Evolutionary conservation across 2,113 vertebrate genomes (phyloP), one percentile per base, ranked within the genome.

Genomic region (Hiodon tergisus): DNA sequence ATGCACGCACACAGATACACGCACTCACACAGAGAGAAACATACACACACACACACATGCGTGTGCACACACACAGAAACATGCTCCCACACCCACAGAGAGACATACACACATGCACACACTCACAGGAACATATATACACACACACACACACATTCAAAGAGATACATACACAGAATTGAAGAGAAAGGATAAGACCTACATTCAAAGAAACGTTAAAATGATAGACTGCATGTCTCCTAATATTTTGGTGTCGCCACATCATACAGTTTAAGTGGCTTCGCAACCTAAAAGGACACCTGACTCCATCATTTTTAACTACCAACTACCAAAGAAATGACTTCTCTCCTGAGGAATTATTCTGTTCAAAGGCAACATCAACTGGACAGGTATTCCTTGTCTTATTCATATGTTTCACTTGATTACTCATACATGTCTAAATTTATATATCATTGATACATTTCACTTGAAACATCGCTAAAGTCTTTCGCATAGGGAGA

Each of bases 381-480:
- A 65, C 47, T 65, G 60, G 63, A 60, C 60, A 63, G 71, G 71
- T 73, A 60, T 73, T 73, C 59, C 60, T 53, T 63, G 71, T 73
- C 71, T 52, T 73, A 52, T 63, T 73, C 11, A 62, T 63, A 31
- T 48, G 47, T 50, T 17, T 72, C 70, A 72, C 58, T 5, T 17
- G 31, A 72, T 72, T 72, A 72, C 70, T 61, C 3, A 61, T 60
- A 62, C n/a, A 73, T 17, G 48, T 11, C 31, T 47, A 73, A 61
- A 73, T 65, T 31, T 1, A 31, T 31, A 31, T 31, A 31, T 31
- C 2, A 31, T 31, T 31, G 31, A 31, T 31, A 31, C 2, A 31
- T 31, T 31, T 31, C 31, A 31, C 31, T 31, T 31, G 31, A 31
- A 31, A 31, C 31, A n/a, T n/a, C n/a, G n/a, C n/a, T n/a, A n/a